These are phyloP conservation scores for Aphrophora alni DNA, from an alignment of 2,888 invertebrate species.

Conservation along the genomic window DNA sequence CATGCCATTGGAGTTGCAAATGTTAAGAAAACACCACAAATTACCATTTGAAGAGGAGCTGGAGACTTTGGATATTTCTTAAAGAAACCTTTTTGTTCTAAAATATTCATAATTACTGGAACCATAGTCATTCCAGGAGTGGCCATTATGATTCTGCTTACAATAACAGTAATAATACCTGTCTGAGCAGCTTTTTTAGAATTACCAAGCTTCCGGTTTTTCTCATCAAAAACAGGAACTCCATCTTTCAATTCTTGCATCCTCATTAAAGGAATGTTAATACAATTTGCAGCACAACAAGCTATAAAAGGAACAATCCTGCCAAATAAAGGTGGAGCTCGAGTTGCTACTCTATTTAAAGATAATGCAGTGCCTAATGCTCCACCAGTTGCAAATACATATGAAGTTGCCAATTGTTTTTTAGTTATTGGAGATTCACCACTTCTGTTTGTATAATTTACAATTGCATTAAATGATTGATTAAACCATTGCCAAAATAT, in stretches of 20 bases:
- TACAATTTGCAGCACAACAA: slow-evolving; percentile 95
- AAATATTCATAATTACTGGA: slow-evolving; percentile 75
- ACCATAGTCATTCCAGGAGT: slow-evolving; percentile 85
- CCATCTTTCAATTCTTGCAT: slow-evolving; percentile 81
- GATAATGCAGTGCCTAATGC: slow-evolving; percentile 91
- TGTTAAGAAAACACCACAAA: slow-evolving; percentile 74
- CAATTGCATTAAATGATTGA: slow-evolving; percentile 98
- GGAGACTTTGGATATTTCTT: slow-evolving; percentile 71
- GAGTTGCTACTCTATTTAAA: slow-evolving; percentile 81
- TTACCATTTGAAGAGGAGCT: slow-evolving; percentile 75
- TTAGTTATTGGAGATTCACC: slow-evolving; percentile 71
- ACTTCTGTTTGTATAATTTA: slow-evolving; percentile 97
- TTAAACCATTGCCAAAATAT: slow-evolving; percentile 99
- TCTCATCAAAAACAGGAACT: slow-evolving; percentile 79
- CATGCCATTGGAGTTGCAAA: slow-evolving; percentile 97
- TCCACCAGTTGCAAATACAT: slow-evolving; percentile 88
- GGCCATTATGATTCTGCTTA: slow-evolving; percentile 93
- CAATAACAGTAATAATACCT: slow-evolving; percentile 87
- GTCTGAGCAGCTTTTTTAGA: slow-evolving; percentile 72
- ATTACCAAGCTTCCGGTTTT: slow-evolving; percentile 72
- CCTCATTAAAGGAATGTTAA: slow-evolving; percentile 99
- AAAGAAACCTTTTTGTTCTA: slow-evolving; percentile 71
- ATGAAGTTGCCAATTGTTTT: slow-evolving; percentile 80
- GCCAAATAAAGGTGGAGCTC: slow-evolving; percentile 77
- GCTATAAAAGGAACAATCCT: slow-evolving; percentile 95